Percentiles rank a stretch among this genome's conserved stretches.
These are phyloP conservation scores for Cyanoderma ruficeps DNA, from an alignment of 2,113 vertebrate genomes.

Conservation along the genomic window DNA sequence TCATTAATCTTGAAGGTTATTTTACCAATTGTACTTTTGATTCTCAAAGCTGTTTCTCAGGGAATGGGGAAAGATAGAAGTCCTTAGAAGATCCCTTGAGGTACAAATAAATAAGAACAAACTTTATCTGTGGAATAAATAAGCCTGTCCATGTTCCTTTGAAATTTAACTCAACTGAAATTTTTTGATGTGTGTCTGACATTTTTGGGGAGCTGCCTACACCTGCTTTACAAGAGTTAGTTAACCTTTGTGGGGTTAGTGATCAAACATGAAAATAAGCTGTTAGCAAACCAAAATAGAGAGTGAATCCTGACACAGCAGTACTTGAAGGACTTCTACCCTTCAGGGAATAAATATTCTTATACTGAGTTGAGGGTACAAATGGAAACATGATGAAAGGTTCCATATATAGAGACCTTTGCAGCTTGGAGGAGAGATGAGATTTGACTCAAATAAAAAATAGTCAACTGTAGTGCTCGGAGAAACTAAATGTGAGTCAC, in stretches of 20 bases:
- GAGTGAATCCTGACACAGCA: not conserved
- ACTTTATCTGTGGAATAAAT: constrained; percentile 9
- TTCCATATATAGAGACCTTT: constrained; percentile 31
- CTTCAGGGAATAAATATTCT: constrained; percentile 5
- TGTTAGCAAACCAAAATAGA: not conserved
- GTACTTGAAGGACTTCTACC: constrained; percentile 3
- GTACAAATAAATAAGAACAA: not conserved
- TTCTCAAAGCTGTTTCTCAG: not conserved
- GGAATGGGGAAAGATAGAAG: not conserved
- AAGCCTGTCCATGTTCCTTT: not conserved
- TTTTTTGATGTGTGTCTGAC: not conserved
- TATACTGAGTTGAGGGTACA: not conserved
- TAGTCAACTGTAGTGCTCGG: not conserved
- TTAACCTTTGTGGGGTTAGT: not conserved
- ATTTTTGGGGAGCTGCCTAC: not conserved
- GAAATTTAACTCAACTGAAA: constrained; percentile 1
- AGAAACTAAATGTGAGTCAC: not conserved
- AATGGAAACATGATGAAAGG: constrained; percentile 19
- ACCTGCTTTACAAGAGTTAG: not conserved
- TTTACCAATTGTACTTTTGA: constrained; percentile 15
- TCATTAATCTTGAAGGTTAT: constrained; percentile 20
- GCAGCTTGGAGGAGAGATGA: not conserved
- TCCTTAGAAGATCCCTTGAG: not conserved
- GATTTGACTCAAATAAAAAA: constrained; percentile 37
- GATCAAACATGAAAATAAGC: not conserved